Base-by-base conservation (phyloP, 2,888 invertebrate species). In the Drepanosiphum platanoidis region DNA sequence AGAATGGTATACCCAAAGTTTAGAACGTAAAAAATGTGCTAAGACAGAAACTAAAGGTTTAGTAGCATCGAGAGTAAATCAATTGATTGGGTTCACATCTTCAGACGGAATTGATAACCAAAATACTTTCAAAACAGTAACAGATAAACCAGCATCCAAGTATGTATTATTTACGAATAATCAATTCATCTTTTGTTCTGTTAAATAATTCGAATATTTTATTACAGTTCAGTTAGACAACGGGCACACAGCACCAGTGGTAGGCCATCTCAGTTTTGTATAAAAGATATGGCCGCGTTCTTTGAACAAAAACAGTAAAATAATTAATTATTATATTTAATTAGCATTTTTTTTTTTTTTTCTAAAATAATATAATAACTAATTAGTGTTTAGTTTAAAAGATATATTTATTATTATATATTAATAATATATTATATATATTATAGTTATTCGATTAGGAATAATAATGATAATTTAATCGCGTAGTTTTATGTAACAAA, bases 221-320 rank as follows among this genome's bases (percentile, higher is more conserved):
- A 27, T 78, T 86, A 70, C 86, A 88, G 87, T 72, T 81, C 86
- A 1, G 79, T 86, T 52, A 82, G 87, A 18, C 88, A 87, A 79
- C 70, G 87, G 79, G 87, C 87, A 27, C 87, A 87, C 46, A 87
- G 87, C 64, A 86, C 87, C 22, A 88, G 87, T 72, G 86, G 86
- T 72, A 86, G 86, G 64, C 93, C 94, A 52, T 94, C 94, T 15
- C 92, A 94, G 70, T 93, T 93, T 90, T 94, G 94, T 89, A 95
- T 95, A 88, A 93, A 93, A 88, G 95, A 95, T 89, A 95, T 95
- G 93, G 93, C 95, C 87, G 95, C 95, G 87, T 92, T 95, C 89
- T 95, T 95, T 89, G 95, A 95, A 90, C 87, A 87, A 52, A 84
- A 84, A 42, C 77, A 84, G 46, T 84, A 77, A 72, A 87, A 83